phyloP scores from a whole-genome alignment of 2,797 vertebrate genomes.

The Squalus acanthias region DNA sequence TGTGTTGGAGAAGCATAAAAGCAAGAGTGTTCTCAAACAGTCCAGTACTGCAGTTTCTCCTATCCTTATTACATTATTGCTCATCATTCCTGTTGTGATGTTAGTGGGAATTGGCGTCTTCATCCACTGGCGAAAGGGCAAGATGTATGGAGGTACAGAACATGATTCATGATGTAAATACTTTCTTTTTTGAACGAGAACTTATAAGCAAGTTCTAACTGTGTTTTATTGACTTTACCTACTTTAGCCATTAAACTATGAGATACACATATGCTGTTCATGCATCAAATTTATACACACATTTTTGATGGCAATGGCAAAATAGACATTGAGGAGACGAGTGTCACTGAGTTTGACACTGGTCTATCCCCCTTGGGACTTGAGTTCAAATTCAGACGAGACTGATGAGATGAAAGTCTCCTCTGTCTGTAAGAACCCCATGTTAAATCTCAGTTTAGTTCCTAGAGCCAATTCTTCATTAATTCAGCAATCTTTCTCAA shows the following conservation, averaged over 20 bases:
- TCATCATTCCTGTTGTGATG: constrained; percentile 75
- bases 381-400: neutral
- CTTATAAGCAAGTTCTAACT: neutral
- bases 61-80: constrained; percentile 77
- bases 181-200: neutral
- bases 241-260: neutral
- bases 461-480: neutral
- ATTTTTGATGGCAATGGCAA: neutral
- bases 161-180: neutral
- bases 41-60: constrained; percentile 64
- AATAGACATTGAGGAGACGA: neutral
- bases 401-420: neutral
- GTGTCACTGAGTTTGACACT: neutral
- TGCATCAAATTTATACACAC: neutral
- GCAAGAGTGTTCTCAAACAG: constrained; percentile 54
- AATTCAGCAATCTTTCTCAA: neutral
- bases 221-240: neutral
- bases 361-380: neutral
- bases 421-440: neutral
- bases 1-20: constrained; percentile 57
- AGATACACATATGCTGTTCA: neutral
- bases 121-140: constrained; percentile 80
- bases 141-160: constrained; percentile 66
- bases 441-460: neutral
- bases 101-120: constrained; percentile 74